Conservation (phyloP, 2,888 invertebrate species). For the Monopis laevigella region DNA sequence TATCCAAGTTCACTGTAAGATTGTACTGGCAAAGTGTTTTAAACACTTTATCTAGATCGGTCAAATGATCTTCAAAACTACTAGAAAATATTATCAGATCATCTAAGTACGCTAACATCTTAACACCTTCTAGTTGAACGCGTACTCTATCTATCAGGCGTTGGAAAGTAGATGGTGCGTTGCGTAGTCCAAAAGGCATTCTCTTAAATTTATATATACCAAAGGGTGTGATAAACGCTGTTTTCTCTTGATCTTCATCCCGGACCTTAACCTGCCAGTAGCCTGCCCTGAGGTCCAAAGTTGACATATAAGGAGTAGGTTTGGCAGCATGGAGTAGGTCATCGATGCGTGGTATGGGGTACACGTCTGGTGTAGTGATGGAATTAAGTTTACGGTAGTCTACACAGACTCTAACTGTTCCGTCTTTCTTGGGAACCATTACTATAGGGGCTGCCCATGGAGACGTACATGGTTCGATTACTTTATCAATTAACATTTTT, state of each 20-base stretch:
- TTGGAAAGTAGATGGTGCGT: constrained; percentile 29
- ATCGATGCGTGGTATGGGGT: constrained; percentile 37
- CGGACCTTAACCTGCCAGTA: constrained; percentile 25
- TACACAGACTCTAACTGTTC: constrained; percentile 26
- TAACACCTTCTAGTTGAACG: constrained; percentile 17
- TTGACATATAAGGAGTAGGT: constrained; percentile 23
- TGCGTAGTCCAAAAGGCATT: constrained; percentile 30
- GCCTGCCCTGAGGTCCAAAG: constrained; percentile 23
- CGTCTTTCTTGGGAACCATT: constrained; percentile 30
- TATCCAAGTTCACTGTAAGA: constrained; percentile 24
- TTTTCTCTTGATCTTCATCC: constrained; percentile 26
- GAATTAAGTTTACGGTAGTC: constrained; percentile 27
- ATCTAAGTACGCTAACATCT: constrained; percentile 25
- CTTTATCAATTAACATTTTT: constrained; percentile 25
- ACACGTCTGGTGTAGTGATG: constrained; percentile 24
- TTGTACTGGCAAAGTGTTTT: constrained; percentile 22
- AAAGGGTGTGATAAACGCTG: constrained; percentile 29
- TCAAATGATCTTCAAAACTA: constrained; percentile 21
- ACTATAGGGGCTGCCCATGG: constrained; percentile 34
- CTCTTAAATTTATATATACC: constrained; percentile 26
- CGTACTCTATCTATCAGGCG: constrained; percentile 26
- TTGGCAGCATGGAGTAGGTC: constrained; percentile 27
- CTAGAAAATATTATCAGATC: constrained; percentile 25
- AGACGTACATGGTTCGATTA: constrained; percentile 30
- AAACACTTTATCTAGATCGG: constrained; percentile 23